phyloP scores from a whole-genome alignment of 2,888 invertebrate species.

The Scrobipalpa atriplicella region DNA sequence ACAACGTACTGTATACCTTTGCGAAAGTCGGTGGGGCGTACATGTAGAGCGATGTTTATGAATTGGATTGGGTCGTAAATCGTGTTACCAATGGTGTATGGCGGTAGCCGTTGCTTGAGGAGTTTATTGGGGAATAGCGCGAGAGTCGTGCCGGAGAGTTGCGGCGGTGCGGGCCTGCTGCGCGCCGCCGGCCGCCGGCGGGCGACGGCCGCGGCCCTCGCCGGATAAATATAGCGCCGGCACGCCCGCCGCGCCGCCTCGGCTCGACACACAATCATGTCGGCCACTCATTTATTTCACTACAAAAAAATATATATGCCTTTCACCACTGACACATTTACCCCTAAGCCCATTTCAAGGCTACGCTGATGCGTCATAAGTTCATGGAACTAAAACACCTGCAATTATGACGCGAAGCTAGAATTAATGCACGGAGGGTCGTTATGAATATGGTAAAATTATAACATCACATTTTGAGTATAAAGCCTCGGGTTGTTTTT shows the following conservation, averaged over 20 bases:
- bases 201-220: constrained; percentile 64
- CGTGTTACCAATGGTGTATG: constrained; percentile 32
- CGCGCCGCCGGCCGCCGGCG: neutral
- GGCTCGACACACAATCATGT: constrained; percentile 68
- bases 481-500: neutral
- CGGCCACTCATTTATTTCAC: constrained; percentile 60
- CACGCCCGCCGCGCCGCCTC: constrained; percentile 63
- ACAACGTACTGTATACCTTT: neutral
- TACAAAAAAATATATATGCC: constrained; percentile 39
- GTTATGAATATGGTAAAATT: constrained; percentile 12
- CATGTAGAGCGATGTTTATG: constrained; percentile 9
- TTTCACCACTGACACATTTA: constrained; percentile 23
- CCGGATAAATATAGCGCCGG: constrained; percentile 75
- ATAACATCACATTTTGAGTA: neutral
- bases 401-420: constrained; percentile 16
- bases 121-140: constrained; percentile 63
- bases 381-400: constrained; percentile 14
- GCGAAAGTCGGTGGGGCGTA: neutral
- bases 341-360: constrained; percentile 21
- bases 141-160: constrained; percentile 37
- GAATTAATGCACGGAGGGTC: neutral
- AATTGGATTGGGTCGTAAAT: constrained; percentile 23
- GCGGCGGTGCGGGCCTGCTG: constrained; percentile 45
- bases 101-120: constrained; percentile 39
- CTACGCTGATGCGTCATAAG: constrained; percentile 13